A percentile compares a stretch with the other conserved stretches of the same genome.
These are phyloP conservation scores for Latrodectus geometricus DNA, from an alignment of 1,140 invertebrate species.

Conservation along the genomic window DNA sequence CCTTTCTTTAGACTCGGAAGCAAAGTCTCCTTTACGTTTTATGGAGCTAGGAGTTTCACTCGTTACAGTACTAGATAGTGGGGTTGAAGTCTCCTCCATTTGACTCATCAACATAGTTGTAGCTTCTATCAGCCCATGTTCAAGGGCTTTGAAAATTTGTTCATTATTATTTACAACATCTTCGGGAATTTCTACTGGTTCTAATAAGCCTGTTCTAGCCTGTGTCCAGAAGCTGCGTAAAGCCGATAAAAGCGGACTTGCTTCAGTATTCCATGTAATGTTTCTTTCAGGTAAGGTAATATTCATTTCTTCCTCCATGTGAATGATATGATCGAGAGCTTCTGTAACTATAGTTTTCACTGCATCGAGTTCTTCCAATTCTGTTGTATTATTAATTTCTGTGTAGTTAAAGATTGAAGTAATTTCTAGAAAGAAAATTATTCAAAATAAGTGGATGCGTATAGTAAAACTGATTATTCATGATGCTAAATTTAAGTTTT, in stretches of 20 bases:
- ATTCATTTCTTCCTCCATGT: background rate
- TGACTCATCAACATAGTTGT: constrained; percentile 34
- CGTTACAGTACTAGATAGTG: background rate
- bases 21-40: constrained; percentile 2
- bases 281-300: background rate
- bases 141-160: constrained; percentile 18
- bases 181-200: background rate
- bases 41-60: background rate
- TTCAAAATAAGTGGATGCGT: background rate
- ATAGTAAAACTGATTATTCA: background rate
- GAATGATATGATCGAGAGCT: background rate
- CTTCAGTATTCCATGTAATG: background rate
- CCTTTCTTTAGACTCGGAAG: background rate
- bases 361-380: background rate
- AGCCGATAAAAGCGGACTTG: constrained; percentile 9
- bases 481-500: background rate
- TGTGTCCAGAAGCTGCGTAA: constrained; percentile 30
- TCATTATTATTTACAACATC: constrained; percentile 1
- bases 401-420: background rate
- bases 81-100: background rate
- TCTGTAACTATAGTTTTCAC: background rate
- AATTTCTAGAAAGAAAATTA: constrained; percentile 17
- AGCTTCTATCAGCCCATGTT: constrained; percentile 36
- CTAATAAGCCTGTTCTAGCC: constrained; percentile 13
- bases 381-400: background rate